Conservation (phyloP, 2,888 invertebrate genomes). For the Drosophila diplacantha region DNA sequence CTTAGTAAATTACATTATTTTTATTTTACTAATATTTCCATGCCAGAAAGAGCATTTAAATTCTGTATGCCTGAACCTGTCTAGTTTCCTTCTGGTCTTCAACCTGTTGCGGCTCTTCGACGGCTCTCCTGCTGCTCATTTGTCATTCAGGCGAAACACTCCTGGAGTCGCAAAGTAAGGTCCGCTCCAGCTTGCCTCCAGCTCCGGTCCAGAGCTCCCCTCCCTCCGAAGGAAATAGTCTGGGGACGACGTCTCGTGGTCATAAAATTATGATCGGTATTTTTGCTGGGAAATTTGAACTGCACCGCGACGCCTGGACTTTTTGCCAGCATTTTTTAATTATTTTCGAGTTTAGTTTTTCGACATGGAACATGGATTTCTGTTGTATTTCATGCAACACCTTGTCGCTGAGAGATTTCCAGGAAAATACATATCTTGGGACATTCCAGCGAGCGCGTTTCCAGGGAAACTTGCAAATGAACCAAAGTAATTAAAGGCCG, state of each 20-base stretch:
- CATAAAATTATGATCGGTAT: constrained; percentile 71
- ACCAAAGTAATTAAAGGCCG: constrained; percentile 24
- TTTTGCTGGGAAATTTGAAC: constrained; percentile 50
- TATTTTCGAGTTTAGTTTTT: constrained; percentile 58
- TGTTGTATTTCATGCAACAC: constrained; percentile 70
- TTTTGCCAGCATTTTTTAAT: constrained; percentile 49
- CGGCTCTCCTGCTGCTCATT: constrained; percentile 62
- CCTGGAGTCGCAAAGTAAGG: constrained; percentile 61
- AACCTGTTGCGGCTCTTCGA: constrained; percentile 20
- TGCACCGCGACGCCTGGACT: constrained; percentile 7
- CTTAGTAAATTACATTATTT: no score
- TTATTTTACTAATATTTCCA: neutral
- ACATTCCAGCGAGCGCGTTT: constrained; percentile 48
- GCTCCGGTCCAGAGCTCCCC: constrained; percentile 12
- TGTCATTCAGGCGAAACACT: constrained; percentile 71
- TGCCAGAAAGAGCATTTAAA: constrained; percentile 7
- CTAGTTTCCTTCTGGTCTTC: constrained; percentile 3
- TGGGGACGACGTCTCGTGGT: constrained; percentile 31
- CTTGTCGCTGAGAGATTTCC: constrained; percentile 38
- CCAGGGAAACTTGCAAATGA: constrained; percentile 20
- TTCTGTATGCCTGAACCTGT: neutral
- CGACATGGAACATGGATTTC: constrained; percentile 57
- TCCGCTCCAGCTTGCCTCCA: constrained; percentile 8
- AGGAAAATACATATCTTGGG: constrained; percentile 50
- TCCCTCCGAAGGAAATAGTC: constrained; percentile 25